Conservation (phyloP, 1,140 invertebrate species). For the Lordiphosa stackelbergi region DNA sequence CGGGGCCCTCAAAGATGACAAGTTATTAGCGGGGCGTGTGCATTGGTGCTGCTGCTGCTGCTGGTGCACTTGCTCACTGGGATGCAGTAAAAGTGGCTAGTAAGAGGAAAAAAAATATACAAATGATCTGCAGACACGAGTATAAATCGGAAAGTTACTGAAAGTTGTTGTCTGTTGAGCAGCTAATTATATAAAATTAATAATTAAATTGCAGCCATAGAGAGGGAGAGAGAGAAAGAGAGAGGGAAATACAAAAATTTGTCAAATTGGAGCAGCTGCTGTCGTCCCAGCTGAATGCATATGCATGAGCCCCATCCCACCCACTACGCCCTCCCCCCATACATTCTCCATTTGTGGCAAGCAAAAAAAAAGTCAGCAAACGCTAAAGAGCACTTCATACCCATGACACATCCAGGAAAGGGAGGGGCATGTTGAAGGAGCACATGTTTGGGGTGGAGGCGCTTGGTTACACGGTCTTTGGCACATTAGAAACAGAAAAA, state of each 20-base stretch:
- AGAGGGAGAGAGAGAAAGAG: neutral
- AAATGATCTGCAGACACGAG: neutral
- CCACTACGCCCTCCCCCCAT: neutral
- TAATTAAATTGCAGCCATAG: constrained; percentile 33
- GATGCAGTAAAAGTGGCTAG: constrained; percentile 1
- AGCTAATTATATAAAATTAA: constrained; percentile 44
- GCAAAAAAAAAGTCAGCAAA: constrained; percentile 63
- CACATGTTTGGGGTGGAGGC: constrained; percentile 1
- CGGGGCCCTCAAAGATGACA: constrained; percentile 47
- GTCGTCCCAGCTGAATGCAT: constrained; percentile 10
- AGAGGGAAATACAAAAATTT: constrained; percentile 21
- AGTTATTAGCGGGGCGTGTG: constrained; percentile 56
- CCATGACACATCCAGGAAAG: constrained; percentile 42
- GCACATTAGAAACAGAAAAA: constrained; percentile 8
- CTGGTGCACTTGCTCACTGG: too few relatives aligned
- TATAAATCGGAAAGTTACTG: neutral
- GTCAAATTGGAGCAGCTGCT: constrained; percentile 62
- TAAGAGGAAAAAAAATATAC: neutral
- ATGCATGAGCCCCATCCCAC: constrained; percentile 22
- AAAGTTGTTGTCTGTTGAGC: neutral
- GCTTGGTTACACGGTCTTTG: constrained; percentile 2
- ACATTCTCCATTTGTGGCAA: constrained; percentile 8
- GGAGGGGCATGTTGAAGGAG: constrained; percentile 19
- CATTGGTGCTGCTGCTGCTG: constrained; percentile 1
- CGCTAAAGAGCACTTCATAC: constrained; percentile 66